phyloP scores from a whole-genome alignment of 2,888 invertebrate species.

The Drosophila testacea region DNA sequence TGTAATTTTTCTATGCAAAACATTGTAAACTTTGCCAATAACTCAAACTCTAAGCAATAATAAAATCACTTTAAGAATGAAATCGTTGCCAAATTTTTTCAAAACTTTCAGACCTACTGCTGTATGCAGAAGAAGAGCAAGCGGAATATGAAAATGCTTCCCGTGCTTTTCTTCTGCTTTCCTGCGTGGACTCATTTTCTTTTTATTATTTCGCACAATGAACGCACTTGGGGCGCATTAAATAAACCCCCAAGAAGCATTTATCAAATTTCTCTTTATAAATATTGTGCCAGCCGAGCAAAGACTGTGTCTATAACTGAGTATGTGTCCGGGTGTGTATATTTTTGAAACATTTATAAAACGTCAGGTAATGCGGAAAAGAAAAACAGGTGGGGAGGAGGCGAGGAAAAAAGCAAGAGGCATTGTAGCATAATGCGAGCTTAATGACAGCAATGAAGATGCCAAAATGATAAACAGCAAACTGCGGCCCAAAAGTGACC shows the following conservation, averaged over 20 bases:
- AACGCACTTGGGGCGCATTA: conserved; percentile 78
- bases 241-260: conserved; percentile 80
- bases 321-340: conserved; percentile 40
- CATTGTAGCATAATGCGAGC: conserved; percentile 68
- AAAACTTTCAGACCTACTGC: conserved; percentile 22
- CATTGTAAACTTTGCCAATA: conserved; percentile 64
- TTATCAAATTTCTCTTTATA: conserved; percentile 77
- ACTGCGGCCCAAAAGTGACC: conserved; percentile 61
- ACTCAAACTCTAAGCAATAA: conserved; percentile 58
- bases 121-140: not conserved
- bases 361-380: conserved; percentile 60
- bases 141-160: conserved; percentile 17
- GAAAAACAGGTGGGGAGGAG: conserved; percentile 28
- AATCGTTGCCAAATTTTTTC: conserved; percentile 44
- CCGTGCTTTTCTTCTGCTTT: conserved; percentile 6
- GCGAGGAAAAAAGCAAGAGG: not conserved
- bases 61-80: conserved; percentile 70
- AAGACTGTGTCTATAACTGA: conserved; percentile 29
- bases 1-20: conserved; percentile 15
- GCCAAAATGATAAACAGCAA: conserved; percentile 81
- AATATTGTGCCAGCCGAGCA: conserved; percentile 45
- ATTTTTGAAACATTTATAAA: conserved; percentile 77
- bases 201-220: conserved; percentile 75
- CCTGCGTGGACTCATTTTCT: conserved; percentile 18
- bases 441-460: conserved; percentile 82